These are phyloP conservation scores for Cryptoblepharus egeriae DNA, from an alignment of 2,797 vertebrate species.

Conservation along the genomic window DNA sequence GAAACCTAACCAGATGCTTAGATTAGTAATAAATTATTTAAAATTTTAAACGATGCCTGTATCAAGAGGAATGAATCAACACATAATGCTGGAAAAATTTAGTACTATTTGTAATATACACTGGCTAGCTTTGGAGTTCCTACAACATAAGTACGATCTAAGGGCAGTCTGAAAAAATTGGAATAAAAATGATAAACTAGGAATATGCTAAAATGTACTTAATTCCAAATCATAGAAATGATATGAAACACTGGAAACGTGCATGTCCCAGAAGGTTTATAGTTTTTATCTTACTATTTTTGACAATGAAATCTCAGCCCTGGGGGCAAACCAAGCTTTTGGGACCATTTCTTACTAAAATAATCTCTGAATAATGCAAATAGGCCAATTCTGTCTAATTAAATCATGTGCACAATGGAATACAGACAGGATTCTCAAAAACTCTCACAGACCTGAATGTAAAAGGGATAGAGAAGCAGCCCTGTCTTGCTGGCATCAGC, in stretches of 20 bases:
- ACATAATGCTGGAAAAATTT: slow-evolving; percentile 36
- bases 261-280: slow-evolving; percentile 33
- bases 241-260: slow-evolving; percentile 52
- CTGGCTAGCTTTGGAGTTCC: slow-evolving; percentile 39
- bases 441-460: background rate
- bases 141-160: slow-evolving; percentile 60
- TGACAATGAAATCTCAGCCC: slow-evolving; percentile 68
- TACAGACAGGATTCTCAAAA: background rate
- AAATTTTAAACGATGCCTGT: slow-evolving; percentile 45
- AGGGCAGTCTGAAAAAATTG: slow-evolving; percentile 39
- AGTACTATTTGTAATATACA: slow-evolving; percentile 55
- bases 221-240: slow-evolving; percentile 57
- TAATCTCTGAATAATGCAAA: slow-evolving; percentile 52
- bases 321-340: slow-evolving; percentile 58
- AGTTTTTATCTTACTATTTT: slow-evolving; percentile 59
- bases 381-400: slow-evolving; percentile 6
- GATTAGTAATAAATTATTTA: slow-evolving; percentile 44
- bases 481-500: background rate
- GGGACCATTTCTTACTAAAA: slow-evolving; percentile 58
- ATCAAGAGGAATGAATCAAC: slow-evolving; percentile 56
- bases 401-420: background rate
- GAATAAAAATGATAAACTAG: slow-evolving; percentile 1
- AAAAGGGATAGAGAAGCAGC: background rate
- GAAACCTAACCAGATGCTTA: slow-evolving; percentile 51
- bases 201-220: slow-evolving; percentile 49